Evolutionary conservation across 2,888 invertebrate genomes (phyloP).

Genomic region (Orthosia gracilis): DNA sequence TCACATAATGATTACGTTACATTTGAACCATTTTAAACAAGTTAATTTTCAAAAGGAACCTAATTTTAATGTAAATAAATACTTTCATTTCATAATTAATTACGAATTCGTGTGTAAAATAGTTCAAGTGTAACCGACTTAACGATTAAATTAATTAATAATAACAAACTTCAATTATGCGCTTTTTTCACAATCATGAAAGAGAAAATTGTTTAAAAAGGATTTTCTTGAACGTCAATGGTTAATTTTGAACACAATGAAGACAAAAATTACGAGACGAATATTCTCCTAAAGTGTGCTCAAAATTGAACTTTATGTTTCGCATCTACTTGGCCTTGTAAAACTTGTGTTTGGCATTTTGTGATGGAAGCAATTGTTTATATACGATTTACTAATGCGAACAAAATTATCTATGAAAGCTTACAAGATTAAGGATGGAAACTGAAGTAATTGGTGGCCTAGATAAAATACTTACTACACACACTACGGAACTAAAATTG

Average conservation of each 20-base stretch:
- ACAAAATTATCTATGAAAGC: constrained; percentile 1
- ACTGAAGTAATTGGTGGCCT: neutral
- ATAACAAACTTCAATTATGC: constrained; percentile 63
- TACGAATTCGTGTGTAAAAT: constrained; percentile 40
- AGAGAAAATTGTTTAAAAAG: neutral
- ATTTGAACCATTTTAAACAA: constrained; percentile 63
- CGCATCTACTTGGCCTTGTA: neutral
- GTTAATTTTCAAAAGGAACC: constrained; percentile 57
- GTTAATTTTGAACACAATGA: constrained; percentile 2
- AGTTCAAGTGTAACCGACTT: constrained; percentile 63
- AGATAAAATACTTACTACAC: no score
- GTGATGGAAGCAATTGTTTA: constrained; percentile 37
- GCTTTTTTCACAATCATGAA: constrained; percentile 26
- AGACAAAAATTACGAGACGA: neutral
- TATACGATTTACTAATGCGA: constrained; percentile 2
- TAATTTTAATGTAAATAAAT: constrained; percentile 54
- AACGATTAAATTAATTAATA: constrained; percentile 57
- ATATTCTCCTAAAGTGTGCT: neutral
- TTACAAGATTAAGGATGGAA: constrained; percentile 1
- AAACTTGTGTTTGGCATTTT: constrained; percentile 10
- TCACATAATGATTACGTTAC: constrained; percentile 66
- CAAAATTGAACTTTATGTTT: constrained; percentile 20
- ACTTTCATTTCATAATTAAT: constrained; percentile 36
- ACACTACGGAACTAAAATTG: no score
- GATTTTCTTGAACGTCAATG: neutral